Conservation (phyloP, 2,797 vertebrate species). For the Falco naumanni region DNA sequence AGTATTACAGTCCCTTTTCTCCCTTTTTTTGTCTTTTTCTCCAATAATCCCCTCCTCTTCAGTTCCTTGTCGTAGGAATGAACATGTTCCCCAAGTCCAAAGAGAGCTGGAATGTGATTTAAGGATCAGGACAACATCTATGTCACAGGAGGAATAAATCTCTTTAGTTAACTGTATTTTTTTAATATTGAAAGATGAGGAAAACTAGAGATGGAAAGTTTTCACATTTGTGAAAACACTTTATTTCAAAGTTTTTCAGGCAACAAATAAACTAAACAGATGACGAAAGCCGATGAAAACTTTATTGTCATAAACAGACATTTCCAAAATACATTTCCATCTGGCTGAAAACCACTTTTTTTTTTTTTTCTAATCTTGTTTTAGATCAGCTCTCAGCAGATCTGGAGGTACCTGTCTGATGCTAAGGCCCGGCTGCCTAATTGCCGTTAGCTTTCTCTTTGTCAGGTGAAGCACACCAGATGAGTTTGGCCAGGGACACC, state of each 20-base stretch:
- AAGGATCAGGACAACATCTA: not conserved
- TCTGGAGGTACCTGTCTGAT: not conserved
- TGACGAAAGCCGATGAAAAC: slow-evolving; percentile 12
- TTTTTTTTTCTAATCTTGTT: not conserved
- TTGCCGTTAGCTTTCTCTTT: not conserved
- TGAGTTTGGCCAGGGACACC: not conserved
- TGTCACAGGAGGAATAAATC: fast-evolving
- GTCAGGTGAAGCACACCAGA: not conserved
- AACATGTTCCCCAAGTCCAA: not conserved
- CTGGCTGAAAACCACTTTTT: not conserved
- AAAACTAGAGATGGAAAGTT: not conserved
- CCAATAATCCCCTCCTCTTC: not conserved
- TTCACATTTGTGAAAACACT: slow-evolving; percentile 2
- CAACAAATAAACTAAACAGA: slow-evolving; percentile 24
- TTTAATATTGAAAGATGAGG: not conserved
- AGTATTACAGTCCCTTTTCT: not conserved
- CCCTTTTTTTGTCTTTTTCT: not conserved
- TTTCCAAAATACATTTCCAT: slow-evolving; percentile 22
- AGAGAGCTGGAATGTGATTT: not conserved
- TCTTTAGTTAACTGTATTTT: not conserved
- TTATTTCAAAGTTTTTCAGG: slow-evolving; percentile 35
- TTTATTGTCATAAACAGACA: slow-evolving; percentile 21
- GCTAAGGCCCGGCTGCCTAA: not conserved
- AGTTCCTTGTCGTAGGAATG: not conserved
- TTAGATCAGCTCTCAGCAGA: not conserved